These are phyloP conservation scores for Sitophilus oryzae DNA, from an alignment of 1,140 invertebrate genomes.

Conservation along the genomic window DNA sequence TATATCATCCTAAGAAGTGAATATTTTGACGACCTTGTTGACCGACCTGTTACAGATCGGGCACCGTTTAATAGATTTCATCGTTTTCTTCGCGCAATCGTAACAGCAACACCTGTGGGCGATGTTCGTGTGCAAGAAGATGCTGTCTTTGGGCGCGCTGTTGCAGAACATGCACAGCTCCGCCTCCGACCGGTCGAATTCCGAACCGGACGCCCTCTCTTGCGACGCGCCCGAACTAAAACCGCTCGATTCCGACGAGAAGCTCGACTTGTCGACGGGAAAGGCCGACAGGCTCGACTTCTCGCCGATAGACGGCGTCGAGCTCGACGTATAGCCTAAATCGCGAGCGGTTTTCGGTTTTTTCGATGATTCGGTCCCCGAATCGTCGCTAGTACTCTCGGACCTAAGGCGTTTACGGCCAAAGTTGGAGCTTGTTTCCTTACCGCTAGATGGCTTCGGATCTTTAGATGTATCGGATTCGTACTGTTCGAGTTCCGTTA, in stretches of 20 bases:
- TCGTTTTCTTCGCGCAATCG: constrained; percentile 57
- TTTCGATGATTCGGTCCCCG: constrained; percentile 29
- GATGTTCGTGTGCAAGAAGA: constrained; percentile 58
- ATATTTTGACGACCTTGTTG: constrained; percentile 56
- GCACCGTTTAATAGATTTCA: constrained; percentile 55
- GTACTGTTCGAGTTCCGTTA: no score
- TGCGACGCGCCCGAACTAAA: not conserved
- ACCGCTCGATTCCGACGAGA: constrained; percentile 2
- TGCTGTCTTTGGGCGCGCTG: constrained; percentile 54
- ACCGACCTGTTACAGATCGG: constrained; percentile 62
- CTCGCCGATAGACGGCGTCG: constrained; percentile 7
- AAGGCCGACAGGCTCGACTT: not conserved
- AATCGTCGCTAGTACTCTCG: constrained; percentile 30
- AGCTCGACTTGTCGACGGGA: not conserved
- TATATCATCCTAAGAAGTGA: constrained; percentile 32
- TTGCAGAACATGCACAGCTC: constrained; percentile 57
- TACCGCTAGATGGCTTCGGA: constrained; percentile 1
- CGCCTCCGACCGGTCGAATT: constrained; percentile 14
- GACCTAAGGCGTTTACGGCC: constrained; percentile 29
- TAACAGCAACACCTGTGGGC: constrained; percentile 64
- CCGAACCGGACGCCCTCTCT: constrained; percentile 7
- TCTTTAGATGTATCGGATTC: no score
- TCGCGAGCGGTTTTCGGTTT: constrained; percentile 18
- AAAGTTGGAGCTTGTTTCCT: not conserved
- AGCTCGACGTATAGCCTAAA: constrained; percentile 15